Conservation (phyloP, 1,140 invertebrate species). For the Drosophila tani region DNA sequence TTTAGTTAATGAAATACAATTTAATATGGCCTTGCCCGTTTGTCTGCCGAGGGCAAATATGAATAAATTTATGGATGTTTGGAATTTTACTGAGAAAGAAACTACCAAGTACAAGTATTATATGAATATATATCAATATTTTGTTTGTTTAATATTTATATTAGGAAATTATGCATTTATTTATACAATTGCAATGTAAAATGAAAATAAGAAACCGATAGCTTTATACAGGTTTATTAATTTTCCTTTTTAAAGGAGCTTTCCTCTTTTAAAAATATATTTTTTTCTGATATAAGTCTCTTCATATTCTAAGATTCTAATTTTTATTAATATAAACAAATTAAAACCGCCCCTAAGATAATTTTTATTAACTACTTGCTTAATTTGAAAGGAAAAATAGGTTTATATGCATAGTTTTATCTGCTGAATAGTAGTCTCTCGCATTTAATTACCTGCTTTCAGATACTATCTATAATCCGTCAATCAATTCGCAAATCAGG, state of each 20-base stretch:
- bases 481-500: constrained; percentile 30
- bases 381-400: neutral
- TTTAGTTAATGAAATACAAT: constrained; percentile 81
- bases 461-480: constrained; percentile 40
- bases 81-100: neutral
- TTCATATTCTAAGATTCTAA: too few species aligned
- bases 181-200: neutral
- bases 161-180: neutral
- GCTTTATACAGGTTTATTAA: too few species aligned
- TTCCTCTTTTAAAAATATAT: too few species aligned
- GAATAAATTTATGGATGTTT: constrained; percentile 9
- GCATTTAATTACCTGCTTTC: constrained; percentile 25
- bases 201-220: too few species aligned
- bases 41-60: constrained; percentile 37
- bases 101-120: neutral
- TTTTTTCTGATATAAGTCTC: too few species aligned
- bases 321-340: neutral
- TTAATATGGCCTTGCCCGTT: constrained; percentile 34
- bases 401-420: neutral
- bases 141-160: neutral
- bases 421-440: neutral
- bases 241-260: too few species aligned
- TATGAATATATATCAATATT: neutral
- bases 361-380: neutral
- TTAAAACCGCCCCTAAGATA: neutral